These are phyloP conservation scores for Ornithoptera priamus DNA, from an alignment of 2,888 invertebrate species.

Conservation along the genomic window DNA sequence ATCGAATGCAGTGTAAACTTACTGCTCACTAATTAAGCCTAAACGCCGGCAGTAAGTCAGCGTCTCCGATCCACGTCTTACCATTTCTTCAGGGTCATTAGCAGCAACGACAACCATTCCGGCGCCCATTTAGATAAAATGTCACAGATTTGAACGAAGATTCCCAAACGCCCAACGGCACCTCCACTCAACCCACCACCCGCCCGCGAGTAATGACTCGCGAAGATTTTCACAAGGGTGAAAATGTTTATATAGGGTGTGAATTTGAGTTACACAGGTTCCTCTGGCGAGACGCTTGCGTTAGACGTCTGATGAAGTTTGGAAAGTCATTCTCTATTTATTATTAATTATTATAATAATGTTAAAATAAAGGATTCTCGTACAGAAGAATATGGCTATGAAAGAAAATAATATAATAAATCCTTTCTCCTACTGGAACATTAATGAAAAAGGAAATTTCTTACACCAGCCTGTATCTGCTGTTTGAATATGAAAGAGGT, in stretches of 20 bases:
- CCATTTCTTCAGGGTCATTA: conserved; percentile 78
- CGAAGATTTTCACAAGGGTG: conserved; percentile 76
- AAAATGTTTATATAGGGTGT: conserved; percentile 78
- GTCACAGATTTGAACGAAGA: conserved; percentile 79
- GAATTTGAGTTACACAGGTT: conserved; percentile 61
- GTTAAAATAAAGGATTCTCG: too few relatives aligned
- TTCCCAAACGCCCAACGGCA: conserved; percentile 44
- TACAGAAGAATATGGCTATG: too few relatives aligned
- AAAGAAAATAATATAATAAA: too few relatives aligned
- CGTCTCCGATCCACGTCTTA: conserved; percentile 62
- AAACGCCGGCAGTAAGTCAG: conserved; percentile 51
- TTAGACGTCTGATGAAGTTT: too few relatives aligned
- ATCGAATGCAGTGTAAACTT: background rate
- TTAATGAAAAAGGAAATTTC: too few relatives aligned
- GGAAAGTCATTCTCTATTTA: too few relatives aligned
- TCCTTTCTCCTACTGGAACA: too few relatives aligned
- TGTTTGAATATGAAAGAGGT: conserved; percentile 8
- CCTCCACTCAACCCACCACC: conserved; percentile 28
- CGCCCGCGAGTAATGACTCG: conserved; percentile 73
- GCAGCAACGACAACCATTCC: conserved; percentile 74
- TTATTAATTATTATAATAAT: too few relatives aligned
- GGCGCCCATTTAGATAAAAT: conserved; percentile 80
- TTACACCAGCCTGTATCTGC: conserved; percentile 21
- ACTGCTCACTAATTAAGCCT: conserved; percentile 33
- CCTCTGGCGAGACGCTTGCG: conserved; percentile 26